phyloP scores from a whole-genome alignment of 2,113 vertebrate genomes.

The Ctenomys sociabilis region DNA sequence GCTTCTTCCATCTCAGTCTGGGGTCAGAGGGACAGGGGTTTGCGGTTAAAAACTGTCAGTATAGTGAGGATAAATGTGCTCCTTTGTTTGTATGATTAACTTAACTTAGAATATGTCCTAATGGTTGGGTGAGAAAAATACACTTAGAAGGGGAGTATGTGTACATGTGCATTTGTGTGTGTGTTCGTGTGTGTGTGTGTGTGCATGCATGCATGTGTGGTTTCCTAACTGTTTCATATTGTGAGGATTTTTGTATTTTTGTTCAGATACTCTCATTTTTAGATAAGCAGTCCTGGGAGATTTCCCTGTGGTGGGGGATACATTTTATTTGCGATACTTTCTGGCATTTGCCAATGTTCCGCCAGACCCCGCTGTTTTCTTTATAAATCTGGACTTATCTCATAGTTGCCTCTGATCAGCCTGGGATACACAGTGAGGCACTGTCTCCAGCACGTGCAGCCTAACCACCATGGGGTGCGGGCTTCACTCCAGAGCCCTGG shows the following conservation, averaged over 20 bases:
- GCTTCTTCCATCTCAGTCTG: too few relatives aligned
- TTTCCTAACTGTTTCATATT: neutral
- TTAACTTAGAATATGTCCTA: slow-evolving; percentile 7
- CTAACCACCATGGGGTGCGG: neutral
- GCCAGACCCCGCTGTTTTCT: neutral
- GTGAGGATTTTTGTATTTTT: neutral
- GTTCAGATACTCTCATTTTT: neutral
- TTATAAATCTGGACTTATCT: neutral
- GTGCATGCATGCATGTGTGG: too few relatives aligned
- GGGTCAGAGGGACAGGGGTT: neutral
- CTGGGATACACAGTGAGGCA: neutral
- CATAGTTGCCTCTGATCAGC: neutral
- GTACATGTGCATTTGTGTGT: too few relatives aligned
- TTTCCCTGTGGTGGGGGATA: neutral
- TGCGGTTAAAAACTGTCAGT: neutral
- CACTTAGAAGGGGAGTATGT: neutral
- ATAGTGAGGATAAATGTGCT: too few relatives aligned
- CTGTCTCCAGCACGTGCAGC: neutral
- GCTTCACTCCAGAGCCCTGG: neutral
- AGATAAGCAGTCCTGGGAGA: neutral
- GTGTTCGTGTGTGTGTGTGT: neutral
- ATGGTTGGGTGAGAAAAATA: neutral
- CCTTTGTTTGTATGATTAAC: neutral
- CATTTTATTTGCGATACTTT: neutral
- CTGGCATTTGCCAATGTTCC: neutral